These are phyloP conservation scores for Eurypyga helias DNA, from an alignment of 2,113 vertebrate species.

Conservation along the genomic window DNA sequence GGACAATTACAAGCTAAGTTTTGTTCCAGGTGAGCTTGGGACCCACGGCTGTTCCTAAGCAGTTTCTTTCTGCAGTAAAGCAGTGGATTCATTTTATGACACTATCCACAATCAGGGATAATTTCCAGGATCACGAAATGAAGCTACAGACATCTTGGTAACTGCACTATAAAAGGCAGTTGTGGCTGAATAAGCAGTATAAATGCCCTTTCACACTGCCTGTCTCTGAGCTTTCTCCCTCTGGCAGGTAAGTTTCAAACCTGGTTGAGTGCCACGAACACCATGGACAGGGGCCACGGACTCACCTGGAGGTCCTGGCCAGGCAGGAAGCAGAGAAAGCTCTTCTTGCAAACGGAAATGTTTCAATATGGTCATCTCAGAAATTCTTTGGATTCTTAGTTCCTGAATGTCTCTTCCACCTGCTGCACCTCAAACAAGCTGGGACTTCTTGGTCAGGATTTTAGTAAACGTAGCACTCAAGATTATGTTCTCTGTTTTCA, in stretches of 20 bases:
- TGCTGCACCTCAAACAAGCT: not conserved
- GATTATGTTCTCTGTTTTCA: not conserved
- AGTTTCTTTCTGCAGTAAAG: not conserved
- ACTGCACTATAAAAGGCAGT: not conserved
- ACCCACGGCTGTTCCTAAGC: not conserved
- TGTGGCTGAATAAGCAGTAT: not conserved
- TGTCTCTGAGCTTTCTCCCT: not conserved
- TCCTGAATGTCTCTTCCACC: not conserved
- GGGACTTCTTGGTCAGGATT: not conserved
- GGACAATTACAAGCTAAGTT: not conserved
- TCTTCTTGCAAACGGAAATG: not conserved
- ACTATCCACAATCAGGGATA: not conserved
- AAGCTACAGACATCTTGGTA: not conserved
- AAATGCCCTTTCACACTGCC: fast-evolving
- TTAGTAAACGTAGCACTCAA: not conserved
- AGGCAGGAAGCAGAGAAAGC: not conserved
- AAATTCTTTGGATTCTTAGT: not conserved
- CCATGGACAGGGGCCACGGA: fast-evolving
- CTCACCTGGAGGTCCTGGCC: not conserved
- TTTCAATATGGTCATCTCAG: not conserved
- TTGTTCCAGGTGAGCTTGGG: not conserved
- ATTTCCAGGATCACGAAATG: not conserved
- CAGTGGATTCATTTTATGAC: not conserved
- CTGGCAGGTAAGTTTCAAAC: not conserved
- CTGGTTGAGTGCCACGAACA: fast-evolving